A percentile compares a stretch with the other conserved stretches of the same genome.
Evolutionary conservation across 1,140 invertebrate species (phyloP).

Genomic region (Hesperophylax magnus): DNA sequence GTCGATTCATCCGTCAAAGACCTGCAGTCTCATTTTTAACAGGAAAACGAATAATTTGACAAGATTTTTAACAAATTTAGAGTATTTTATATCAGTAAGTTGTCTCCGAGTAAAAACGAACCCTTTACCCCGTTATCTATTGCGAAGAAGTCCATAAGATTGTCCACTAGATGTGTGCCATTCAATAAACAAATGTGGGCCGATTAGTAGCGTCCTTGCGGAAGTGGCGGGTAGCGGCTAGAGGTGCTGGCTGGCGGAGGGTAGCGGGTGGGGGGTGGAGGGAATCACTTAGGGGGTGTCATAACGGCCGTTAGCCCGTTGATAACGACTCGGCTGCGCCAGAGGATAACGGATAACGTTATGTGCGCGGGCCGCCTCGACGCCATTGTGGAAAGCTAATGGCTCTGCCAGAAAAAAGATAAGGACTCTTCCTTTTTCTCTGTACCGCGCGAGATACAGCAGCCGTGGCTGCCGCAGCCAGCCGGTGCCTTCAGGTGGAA

Average conservation of each 20-base stretch:
- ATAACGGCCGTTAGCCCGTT: conserved; percentile 56
- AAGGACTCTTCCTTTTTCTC: conserved; percentile 40
- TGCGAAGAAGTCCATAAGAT: neutral
- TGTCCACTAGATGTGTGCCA: conserved; percentile 14
- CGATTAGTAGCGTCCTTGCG: conserved; percentile 47
- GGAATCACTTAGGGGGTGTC: conserved; percentile 55
- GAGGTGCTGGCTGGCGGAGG: too few relatives aligned
- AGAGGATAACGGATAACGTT: conserved; percentile 57
- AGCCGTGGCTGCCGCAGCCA: neutral
- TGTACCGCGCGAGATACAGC: conserved; percentile 18
- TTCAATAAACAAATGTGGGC: conserved; percentile 50
- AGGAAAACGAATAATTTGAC: too few relatives aligned
- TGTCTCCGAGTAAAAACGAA: too few relatives aligned
- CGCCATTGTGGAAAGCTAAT: conserved; percentile 57
- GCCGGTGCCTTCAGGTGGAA: conserved; percentile 29
- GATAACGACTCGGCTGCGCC: conserved; percentile 52
- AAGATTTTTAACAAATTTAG: too few relatives aligned
- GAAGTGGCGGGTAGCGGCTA: too few relatives aligned
- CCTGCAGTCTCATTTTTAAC: too few relatives aligned
- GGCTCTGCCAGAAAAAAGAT: conserved; percentile 56
- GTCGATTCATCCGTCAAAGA: too few relatives aligned
- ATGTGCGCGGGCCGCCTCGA: conserved; percentile 48
- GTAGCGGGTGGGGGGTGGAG: conserved; percentile 16
- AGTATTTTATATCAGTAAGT: too few relatives aligned
- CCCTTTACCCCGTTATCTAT: too few relatives aligned